phyloP scores from a whole-genome alignment of 2,888 invertebrate species.

The Drosophila prolongata region DNA sequence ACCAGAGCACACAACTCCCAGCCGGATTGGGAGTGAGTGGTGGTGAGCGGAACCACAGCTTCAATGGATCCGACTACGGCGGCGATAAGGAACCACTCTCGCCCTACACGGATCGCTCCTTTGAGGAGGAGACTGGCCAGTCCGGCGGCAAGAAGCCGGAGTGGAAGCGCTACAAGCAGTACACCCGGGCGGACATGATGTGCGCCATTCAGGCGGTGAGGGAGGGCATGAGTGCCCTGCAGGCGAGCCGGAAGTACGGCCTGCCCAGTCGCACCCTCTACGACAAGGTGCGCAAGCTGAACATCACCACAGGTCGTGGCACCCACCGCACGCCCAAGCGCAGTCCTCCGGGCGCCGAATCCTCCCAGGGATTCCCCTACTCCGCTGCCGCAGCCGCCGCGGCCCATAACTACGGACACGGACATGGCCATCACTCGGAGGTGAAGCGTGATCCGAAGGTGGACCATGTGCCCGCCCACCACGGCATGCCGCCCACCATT shows the following conservation, averaged over 20 bases:
- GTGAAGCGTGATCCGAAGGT: constrained; percentile 78
- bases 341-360: constrained; percentile 86
- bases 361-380: constrained; percentile 88
- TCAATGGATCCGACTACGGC: constrained; percentile 83
- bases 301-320: constrained; percentile 92
- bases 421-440: constrained; percentile 73
- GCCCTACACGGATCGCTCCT: constrained; percentile 91
- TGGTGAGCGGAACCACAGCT: constrained; percentile 83
- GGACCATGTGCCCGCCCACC: constrained; percentile 54
- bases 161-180: constrained; percentile 97
- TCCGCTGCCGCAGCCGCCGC: constrained; percentile 78
- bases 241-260: constrained; percentile 93
- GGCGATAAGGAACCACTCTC: constrained; percentile 88
- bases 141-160: constrained; percentile 90
- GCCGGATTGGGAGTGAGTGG: constrained; percentile 51
- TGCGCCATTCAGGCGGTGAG: constrained; percentile 94
- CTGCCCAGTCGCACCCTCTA: constrained; percentile 96
- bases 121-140: constrained; percentile 90
- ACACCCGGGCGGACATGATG: constrained; percentile 93
- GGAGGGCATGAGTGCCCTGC: constrained; percentile 94
- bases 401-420: constrained; percentile 86
- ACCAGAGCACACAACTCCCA: constrained; percentile 80
- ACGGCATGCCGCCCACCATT: constrained; percentile 81
- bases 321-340: constrained; percentile 89
- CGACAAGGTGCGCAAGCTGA: constrained; percentile 96